Base-by-base conservation (phyloP, 2,113 vertebrate species). In the Nansenia antarctica region DNA sequence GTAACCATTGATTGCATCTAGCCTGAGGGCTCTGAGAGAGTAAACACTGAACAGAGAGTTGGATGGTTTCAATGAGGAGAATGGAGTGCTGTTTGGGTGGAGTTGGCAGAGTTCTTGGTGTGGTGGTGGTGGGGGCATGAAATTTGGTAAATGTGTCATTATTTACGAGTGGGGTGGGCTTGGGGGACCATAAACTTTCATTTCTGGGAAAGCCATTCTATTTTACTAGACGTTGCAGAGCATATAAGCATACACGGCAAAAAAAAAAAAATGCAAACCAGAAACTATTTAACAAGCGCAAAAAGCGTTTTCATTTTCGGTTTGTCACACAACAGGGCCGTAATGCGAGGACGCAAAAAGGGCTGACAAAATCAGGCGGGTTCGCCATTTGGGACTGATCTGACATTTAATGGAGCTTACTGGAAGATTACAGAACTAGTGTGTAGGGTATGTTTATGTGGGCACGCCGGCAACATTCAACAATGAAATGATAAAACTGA, bases 191-290 rank as follows among this genome's bases (percentile, higher is more conserved):
- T 92, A 91, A 89, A 92, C 77, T 78, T 76, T 80, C 29, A 79
- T 82, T 92, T 92, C 90, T 91, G 90, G 90, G 88, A 92, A 92
- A 89, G 74, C 73, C 82, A 90, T 89, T 89, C 42, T 7, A 73
- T 82, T 92, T 90, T 89, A 90, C 80, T 83, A 79, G 89, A 84
- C 86, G 90, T 87, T 76, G 82, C 76, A 80, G 80, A 82, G 87
- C 60, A 76, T 82, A 86, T 79, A 82, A 86, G 83, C 80, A 77
- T 67, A 70, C 62, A 35, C 76, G 78, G 81, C 74, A 78, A 61
- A 49, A 42, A 58, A 77, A 84, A 65, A 45, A 80, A 85, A 85
- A 70, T 76, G 76, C 83, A 86, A 86, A 87, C 82, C 87, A 87
- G 74, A 88, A 79, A 84, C 80, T 77, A 82, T 87, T 91, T 90